Percentiles rank a stretch among this genome's conserved stretches.
Conservation (phyloP, 1,140 invertebrate species). For the Monomorium pharaonis region DNA sequence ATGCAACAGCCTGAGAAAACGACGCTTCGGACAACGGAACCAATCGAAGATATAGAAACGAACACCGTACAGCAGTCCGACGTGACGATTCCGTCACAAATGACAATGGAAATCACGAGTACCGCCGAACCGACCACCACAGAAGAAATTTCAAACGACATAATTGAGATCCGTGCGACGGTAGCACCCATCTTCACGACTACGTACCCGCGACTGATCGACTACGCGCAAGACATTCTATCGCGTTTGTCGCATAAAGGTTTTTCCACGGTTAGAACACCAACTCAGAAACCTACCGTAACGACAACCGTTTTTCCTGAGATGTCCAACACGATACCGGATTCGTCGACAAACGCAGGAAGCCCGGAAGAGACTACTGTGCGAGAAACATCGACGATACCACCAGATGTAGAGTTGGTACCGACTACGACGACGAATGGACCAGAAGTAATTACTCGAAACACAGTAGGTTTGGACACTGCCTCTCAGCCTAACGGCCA, state of each 20-base stretch:
- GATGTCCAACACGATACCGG: constrained; percentile 34
- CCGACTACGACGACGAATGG: background rate
- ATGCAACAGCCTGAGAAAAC: constrained; percentile 31
- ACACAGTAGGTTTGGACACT: constrained; percentile 26
- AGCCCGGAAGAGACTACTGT: constrained; percentile 5
- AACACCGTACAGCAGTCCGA: constrained; percentile 60
- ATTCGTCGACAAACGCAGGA: constrained; percentile 5
- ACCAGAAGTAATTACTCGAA: background rate
- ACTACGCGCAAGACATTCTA: constrained; percentile 66
- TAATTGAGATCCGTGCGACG: constrained; percentile 38
- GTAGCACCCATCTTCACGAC: constrained; percentile 21
- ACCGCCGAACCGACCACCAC: constrained; percentile 21
- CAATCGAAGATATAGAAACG: constrained; percentile 45
- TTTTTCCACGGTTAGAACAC: background rate
- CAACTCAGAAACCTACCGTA: background rate
- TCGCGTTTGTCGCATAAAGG: constrained; percentile 22
- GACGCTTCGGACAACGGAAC: background rate
- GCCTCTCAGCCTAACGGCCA: background rate
- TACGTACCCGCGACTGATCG: constrained; percentile 53
- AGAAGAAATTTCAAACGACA: constrained; percentile 35
- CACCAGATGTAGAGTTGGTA: background rate
- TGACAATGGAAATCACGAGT: background rate
- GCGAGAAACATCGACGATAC: background rate
- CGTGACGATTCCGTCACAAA: background rate
- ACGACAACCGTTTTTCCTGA: background rate